A percentile compares a stretch with the other conserved stretches of the same genome.
These are phyloP conservation scores for Lonchura striata DNA, from an alignment of 2,113 vertebrate genomes.

Conservation along the genomic window DNA sequence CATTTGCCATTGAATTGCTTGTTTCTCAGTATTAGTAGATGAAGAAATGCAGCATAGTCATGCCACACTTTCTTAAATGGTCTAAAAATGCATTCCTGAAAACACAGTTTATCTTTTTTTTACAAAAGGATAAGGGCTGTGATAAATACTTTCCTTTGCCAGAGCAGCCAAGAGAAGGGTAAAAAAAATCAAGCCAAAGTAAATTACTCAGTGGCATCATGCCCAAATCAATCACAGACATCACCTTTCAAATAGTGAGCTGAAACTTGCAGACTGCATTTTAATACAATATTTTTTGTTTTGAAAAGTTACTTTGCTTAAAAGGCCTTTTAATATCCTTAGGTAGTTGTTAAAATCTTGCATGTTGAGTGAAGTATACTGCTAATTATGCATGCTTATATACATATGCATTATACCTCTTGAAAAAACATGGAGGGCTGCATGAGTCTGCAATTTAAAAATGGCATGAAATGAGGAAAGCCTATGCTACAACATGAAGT, in stretches of 20 bases:
- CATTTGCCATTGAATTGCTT: slow-evolving; percentile 61
- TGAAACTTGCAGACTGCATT: slow-evolving; percentile 31
- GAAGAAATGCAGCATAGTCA: slow-evolving; percentile 49
- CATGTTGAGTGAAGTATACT: neutral
- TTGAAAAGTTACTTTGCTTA: slow-evolving; percentile 28
- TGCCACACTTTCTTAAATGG: slow-evolving; percentile 38
- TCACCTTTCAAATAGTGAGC: slow-evolving; percentile 54
- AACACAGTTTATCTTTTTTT: slow-evolving; percentile 56
- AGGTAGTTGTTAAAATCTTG: neutral
- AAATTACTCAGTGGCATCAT: slow-evolving; percentile 62
- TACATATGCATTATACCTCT: neutral
- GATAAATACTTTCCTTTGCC: slow-evolving; percentile 36
- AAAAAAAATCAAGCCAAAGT: slow-evolving; percentile 37
- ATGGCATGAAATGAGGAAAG: neutral
- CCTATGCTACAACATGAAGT: neutral
- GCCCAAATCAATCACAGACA: slow-evolving; percentile 61
- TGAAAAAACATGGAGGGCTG: neutral
- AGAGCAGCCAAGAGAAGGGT: slow-evolving; percentile 1
- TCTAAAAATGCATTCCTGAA: slow-evolving; percentile 43
- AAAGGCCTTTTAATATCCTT: neutral
- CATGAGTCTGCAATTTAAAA: neutral
- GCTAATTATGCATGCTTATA: neutral
- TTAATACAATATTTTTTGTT: slow-evolving; percentile 33
- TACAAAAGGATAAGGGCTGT: slow-evolving; percentile 34
- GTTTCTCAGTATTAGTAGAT: slow-evolving; percentile 61